Evolutionary conservation across 2,113 vertebrate genomes (phyloP).

Genomic region (Syrmaticus mikado): DNA sequence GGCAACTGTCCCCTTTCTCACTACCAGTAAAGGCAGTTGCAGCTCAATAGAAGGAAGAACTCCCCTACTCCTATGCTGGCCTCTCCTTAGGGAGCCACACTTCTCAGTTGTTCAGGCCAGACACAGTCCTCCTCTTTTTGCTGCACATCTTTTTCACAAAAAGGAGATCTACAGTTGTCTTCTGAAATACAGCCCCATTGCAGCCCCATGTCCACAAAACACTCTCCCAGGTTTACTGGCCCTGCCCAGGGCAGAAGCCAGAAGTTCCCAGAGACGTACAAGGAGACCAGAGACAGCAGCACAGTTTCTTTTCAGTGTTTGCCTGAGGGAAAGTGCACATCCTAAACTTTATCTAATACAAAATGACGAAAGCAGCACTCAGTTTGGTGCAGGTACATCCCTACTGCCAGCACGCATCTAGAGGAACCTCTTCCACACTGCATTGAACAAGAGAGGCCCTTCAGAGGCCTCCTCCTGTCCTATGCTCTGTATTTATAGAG

Average conservation of each 20-base stretch:
- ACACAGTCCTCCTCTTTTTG: neutral
- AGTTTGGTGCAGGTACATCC: neutral
- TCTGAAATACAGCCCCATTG: neutral
- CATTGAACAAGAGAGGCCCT: neutral
- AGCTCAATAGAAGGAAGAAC: neutral
- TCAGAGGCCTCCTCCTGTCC: neutral
- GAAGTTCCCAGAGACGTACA: neutral
- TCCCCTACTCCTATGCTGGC: neutral
- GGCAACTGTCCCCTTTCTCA: neutral
- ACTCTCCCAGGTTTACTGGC: neutral
- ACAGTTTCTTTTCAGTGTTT: rapidly evolving
- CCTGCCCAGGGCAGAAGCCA: neutral
- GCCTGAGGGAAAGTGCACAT: rapidly evolving
- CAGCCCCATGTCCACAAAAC: no score
- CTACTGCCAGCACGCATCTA: rapidly evolving
- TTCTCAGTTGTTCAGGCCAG: neutral
- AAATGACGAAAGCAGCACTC: neutral
- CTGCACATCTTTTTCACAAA: rapidly evolving
- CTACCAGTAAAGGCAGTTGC: rapidly evolving
- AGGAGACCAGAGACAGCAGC: neutral
- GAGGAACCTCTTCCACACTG: neutral
- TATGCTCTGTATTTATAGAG: neutral
- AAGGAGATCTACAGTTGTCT: rapidly evolving
- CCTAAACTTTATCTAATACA: neutral
- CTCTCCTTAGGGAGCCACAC: neutral